Conservation (phyloP, 2,888 invertebrate species). For the Fragum sueziense region DNA sequence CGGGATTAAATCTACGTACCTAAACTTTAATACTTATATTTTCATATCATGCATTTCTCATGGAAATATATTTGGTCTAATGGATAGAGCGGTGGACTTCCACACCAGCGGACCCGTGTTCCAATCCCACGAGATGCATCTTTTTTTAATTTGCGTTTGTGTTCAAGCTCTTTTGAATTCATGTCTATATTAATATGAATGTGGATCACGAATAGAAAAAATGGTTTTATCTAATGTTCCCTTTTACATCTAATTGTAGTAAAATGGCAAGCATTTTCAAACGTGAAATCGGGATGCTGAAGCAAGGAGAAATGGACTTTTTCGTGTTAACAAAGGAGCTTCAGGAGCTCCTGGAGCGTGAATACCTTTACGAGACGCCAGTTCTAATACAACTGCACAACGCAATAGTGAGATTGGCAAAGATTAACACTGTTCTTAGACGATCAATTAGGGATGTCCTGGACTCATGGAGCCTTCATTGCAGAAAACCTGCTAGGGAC, state of each 20-base stretch:
- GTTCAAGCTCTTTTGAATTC: too few species aligned
- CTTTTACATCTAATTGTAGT: neutral
- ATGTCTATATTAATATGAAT: too few species aligned
- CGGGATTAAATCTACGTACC: too few species aligned
- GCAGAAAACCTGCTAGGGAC: too few species aligned
- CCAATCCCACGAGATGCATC: neutral
- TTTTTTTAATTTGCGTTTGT: neutral
- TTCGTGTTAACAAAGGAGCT: neutral
- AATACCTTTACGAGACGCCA: neutral
- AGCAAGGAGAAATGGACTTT: neutral
- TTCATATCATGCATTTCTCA: too few species aligned
- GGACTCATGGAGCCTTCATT: neutral
- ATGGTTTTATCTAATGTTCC: too few species aligned
- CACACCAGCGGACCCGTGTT: neutral
- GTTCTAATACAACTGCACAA: neutral
- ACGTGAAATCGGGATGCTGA: conserved; percentile 2
- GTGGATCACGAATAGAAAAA: too few species aligned
- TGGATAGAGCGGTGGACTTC: neutral
- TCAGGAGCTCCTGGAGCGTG: neutral
- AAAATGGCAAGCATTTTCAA: neutral
- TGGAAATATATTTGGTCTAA: neutral
- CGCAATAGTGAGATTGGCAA: neutral
- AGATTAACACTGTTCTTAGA: neutral
- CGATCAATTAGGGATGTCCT: neutral
- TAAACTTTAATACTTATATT: too few species aligned